Evolutionary conservation across 1,140 invertebrate species (phyloP).

Genomic region (Drosophila sulfurigaster): DNA sequence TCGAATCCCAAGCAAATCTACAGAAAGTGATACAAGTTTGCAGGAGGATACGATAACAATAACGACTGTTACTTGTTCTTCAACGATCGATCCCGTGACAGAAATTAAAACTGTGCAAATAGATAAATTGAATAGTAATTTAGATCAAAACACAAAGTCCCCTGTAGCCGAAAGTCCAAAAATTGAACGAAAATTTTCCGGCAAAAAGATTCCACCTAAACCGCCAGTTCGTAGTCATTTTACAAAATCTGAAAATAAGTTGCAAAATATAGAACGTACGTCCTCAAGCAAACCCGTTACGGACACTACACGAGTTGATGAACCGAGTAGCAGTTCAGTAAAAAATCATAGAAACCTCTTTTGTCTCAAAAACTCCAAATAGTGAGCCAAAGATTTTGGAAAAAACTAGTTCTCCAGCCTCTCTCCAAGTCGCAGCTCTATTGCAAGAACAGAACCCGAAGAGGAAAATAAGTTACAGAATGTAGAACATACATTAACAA

Average conservation of each 20-base stretch:
- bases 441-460: neutral
- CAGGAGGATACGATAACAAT: neutral
- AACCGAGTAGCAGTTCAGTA: neutral
- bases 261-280: neutral
- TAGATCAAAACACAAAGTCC: neutral
- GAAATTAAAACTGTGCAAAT: slow-evolving; percentile 11
- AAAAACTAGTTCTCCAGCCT: neutral
- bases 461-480: neutral
- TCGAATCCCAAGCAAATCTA: neutral
- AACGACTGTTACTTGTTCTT: slow-evolving; percentile 3
- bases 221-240: neutral
- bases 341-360: neutral
- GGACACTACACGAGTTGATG: neutral
- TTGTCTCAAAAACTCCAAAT: neutral
- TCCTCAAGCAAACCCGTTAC: neutral
- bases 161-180: neutral
- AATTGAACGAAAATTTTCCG: neutral
- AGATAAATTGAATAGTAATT: slow-evolving; percentile 12
- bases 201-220: neutral
- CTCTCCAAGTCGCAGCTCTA: neutral
- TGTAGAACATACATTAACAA: neutral
- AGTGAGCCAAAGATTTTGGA: neutral
- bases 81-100: slow-evolving; percentile 12
- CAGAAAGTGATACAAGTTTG: neutral
- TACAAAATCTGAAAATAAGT: slow-evolving; percentile 6